Conservation (phyloP, 2,113 vertebrate species). For the Serinus canaria region DNA sequence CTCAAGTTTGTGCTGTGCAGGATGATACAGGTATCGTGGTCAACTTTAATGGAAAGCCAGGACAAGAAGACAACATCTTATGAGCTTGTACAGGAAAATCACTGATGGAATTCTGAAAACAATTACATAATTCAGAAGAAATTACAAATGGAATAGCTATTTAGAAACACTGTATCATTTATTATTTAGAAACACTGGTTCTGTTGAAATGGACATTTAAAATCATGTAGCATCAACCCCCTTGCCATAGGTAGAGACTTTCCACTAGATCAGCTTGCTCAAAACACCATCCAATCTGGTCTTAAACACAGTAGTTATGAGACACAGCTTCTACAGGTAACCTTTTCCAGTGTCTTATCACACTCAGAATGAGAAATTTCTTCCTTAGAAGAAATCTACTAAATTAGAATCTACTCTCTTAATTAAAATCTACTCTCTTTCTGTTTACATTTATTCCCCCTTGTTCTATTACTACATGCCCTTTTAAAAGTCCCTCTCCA, state of each 20-base stretch:
- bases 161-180: neutral
- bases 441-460: neutral
- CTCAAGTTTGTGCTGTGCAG: neutral
- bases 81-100: neutral
- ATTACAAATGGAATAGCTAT: neutral
- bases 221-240: neutral
- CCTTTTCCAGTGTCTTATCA: neutral
- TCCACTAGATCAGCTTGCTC: neutral
- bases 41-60: neutral
- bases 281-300: neutral
- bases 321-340: neutral
- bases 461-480: neutral
- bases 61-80: neutral
- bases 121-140: neutral
- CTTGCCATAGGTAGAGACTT: neutral
- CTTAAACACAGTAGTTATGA: no score
- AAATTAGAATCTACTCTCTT: neutral
- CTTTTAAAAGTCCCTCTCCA: neutral
- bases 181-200: neutral
- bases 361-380: neutral
- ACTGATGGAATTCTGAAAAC: neutral
- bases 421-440: neutral
- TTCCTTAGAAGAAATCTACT: neutral
- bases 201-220: neutral
- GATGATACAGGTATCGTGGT: neutral